A percentile compares a stretch with the other conserved stretches of the same genome.
Evolutionary conservation across 2,797 vertebrate species (phyloP).

Genomic region (Xyrichtys novacula): DNA sequence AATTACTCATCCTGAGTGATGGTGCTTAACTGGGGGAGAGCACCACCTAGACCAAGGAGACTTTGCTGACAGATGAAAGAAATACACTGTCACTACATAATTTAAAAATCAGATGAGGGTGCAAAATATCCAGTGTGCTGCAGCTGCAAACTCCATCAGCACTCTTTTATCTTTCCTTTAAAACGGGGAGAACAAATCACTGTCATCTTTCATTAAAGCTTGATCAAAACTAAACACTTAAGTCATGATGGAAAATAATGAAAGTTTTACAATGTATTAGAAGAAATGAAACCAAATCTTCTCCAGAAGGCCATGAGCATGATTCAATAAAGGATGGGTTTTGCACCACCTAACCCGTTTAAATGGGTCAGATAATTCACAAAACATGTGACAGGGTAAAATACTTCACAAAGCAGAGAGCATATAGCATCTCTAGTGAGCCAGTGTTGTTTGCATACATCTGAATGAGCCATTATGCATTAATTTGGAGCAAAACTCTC

Average conservation of each 20-base stretch:
- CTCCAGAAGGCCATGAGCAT: background rate
- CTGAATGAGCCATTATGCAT: too few relatives aligned
- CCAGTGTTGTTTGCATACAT: too few relatives aligned
- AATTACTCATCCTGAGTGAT: conserved; percentile 79
- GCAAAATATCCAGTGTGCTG: conserved; percentile 19
- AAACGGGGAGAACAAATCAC: conserved; percentile 24
- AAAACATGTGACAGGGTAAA: too few relatives aligned
- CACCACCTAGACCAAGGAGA: conserved; percentile 61
- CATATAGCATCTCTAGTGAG: too few relatives aligned
- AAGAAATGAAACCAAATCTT: conserved; percentile 19
- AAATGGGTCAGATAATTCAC: too few relatives aligned
- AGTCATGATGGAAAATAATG: conserved; percentile 3
- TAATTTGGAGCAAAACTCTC: too few relatives aligned
- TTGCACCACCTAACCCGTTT: too few relatives aligned
- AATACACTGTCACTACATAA: conserved; percentile 52
- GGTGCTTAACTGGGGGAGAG: conserved; percentile 59
- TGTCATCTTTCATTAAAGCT: conserved; percentile 16
- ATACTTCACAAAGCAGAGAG: too few relatives aligned
- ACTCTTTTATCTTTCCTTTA: conserved; percentile 29
- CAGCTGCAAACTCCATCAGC: conserved; percentile 53
- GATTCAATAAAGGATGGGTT: too few relatives aligned
- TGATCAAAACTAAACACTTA: conserved; percentile 38
- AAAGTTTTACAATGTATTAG: conserved; percentile 44
- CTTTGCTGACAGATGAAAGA: conserved; percentile 63
- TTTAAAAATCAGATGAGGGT: conserved; percentile 60